phyloP scores from a whole-genome alignment of 1,140 invertebrate genomes.

The Trichogramma pretiosum region DNA sequence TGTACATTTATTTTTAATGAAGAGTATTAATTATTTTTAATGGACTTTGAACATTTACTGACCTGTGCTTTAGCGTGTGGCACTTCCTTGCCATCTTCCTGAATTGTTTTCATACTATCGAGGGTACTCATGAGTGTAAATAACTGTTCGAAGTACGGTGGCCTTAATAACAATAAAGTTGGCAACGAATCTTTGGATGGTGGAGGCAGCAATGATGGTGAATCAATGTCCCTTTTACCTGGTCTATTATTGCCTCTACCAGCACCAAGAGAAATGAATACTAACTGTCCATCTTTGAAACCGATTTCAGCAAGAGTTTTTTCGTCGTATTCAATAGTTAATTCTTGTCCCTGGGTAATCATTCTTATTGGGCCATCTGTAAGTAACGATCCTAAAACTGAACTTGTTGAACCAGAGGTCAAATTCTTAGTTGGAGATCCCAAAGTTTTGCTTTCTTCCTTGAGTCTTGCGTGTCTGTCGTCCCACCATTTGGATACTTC shows the following conservation, averaged over 20 bases:
- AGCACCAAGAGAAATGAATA: slow-evolving; percentile 81
- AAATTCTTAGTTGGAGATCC: slow-evolving; percentile 22
- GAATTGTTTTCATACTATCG: slow-evolving; percentile 69
- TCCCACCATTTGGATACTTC: slow-evolving; percentile 93
- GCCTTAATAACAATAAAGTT: slow-evolving; percentile 71
- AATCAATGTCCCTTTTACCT: slow-evolving; percentile 62
- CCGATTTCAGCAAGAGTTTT: slow-evolving; percentile 81
- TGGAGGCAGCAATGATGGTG: slow-evolving; percentile 66
- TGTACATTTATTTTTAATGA: neutral
- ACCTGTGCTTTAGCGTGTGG: slow-evolving; percentile 74
- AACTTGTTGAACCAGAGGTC: slow-evolving; percentile 21
- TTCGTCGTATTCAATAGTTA: slow-evolving; percentile 88
- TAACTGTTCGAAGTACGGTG: slow-evolving; percentile 81
- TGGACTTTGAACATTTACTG: neutral
- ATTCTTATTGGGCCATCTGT: slow-evolving; percentile 80
- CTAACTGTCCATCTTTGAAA: slow-evolving; percentile 82
- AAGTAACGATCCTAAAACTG: slow-evolving; percentile 53
- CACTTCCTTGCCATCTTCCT: slow-evolving; percentile 63
- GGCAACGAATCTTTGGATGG: slow-evolving; percentile 76
- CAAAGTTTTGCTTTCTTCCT: slow-evolving; percentile 13
- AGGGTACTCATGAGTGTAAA: slow-evolving; percentile 84
- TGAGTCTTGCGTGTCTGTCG: slow-evolving; percentile 34
- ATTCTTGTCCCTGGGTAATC: slow-evolving; percentile 87
- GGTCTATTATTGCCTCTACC: slow-evolving; percentile 56
- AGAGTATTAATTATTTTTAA: neutral